phyloP scores from a whole-genome alignment of 2,797 vertebrate genomes.

The Mastacembelus armatus region DNA sequence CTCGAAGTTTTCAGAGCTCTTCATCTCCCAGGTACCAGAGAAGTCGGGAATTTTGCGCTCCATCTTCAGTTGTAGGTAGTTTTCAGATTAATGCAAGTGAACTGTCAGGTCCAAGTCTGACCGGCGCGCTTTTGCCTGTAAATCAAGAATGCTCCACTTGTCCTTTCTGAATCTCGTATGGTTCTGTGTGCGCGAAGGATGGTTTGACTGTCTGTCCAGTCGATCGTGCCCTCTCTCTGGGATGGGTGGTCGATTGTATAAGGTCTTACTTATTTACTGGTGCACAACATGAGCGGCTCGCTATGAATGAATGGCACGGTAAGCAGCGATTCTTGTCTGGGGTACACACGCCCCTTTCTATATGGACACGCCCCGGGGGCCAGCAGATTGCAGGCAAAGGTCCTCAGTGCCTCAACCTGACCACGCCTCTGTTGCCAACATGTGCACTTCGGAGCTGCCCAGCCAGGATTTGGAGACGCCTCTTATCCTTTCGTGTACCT shows the following conservation, averaged over 20 bases:
- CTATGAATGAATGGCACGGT: constrained; percentile 65
- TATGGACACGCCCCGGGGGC: constrained; percentile 63
- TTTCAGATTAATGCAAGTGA: background rate
- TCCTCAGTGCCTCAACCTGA: constrained; percentile 12
- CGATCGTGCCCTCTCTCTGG: constrained; percentile 20
- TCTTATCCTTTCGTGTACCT: constrained; percentile 30
- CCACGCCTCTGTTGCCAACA: constrained; percentile 62
- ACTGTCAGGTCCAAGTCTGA: constrained; percentile 51
- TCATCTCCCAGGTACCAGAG: constrained; percentile 94
- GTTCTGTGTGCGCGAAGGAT: constrained; percentile 6
- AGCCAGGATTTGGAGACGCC: constrained; percentile 22
- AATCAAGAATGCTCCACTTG: constrained; percentile 23
- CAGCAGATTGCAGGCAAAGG: constrained; percentile 29
- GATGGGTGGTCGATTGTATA: constrained; percentile 34
- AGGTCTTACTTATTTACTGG: constrained; percentile 46
- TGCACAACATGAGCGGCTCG: constrained; percentile 49
- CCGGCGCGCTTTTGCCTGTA: constrained; percentile 24
- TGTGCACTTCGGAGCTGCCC: constrained; percentile 47
- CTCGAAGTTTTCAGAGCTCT: constrained; percentile 93
- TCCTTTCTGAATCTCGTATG: background rate
- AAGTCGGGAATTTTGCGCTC: constrained; percentile 89
- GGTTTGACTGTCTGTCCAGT: constrained; percentile 20
- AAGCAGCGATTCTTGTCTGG: constrained; percentile 50
- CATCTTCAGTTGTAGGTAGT: constrained; percentile 66
- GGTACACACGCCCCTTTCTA: constrained; percentile 68